Percentiles rank a stretch among this genome's conserved stretches.
Evolutionary conservation across 2,113 vertebrate genomes (phyloP).

Genomic region (Chinchilla lanigera): DNA sequence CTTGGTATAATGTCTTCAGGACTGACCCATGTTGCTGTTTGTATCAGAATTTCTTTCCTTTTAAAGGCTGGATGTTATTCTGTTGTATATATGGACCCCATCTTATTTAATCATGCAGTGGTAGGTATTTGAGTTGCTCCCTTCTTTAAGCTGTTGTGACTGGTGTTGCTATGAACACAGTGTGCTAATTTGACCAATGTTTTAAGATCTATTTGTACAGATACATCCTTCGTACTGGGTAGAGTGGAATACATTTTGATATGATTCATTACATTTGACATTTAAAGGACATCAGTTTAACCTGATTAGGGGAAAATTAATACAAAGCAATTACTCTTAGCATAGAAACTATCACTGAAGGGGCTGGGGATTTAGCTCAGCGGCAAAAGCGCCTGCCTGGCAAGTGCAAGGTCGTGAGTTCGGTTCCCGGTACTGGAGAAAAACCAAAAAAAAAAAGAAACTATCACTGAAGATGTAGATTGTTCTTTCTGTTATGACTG

Average conservation of each 20-base stretch:
- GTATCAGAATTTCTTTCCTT: slow-evolving; percentile 4
- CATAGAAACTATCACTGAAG: neutral
- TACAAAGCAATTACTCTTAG: neutral
- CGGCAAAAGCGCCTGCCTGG: no score
- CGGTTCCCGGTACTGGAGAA: no score
- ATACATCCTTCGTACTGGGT: neutral
- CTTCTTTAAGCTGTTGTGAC: neutral
- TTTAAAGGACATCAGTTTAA: neutral
- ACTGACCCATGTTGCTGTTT: neutral
- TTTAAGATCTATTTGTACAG: slow-evolving; percentile 9
- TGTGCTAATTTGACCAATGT: neutral
- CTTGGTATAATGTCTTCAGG: neutral
- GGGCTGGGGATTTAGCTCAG: no score
- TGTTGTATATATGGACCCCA: neutral
- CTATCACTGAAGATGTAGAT: neutral
- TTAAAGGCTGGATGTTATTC: neutral
- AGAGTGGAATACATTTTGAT: neutral
- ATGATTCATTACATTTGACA: neutral
- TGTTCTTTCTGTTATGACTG: neutral
- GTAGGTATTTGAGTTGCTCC: neutral
- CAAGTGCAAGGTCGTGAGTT: no score
- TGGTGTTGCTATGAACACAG: neutral
- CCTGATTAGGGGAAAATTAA: neutral
- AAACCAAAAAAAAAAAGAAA: no score
- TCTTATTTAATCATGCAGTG: neutral